Evolutionary conservation across 1,140 invertebrate genomes (phyloP).

Genomic region (Protaetia brevitarsis): DNA sequence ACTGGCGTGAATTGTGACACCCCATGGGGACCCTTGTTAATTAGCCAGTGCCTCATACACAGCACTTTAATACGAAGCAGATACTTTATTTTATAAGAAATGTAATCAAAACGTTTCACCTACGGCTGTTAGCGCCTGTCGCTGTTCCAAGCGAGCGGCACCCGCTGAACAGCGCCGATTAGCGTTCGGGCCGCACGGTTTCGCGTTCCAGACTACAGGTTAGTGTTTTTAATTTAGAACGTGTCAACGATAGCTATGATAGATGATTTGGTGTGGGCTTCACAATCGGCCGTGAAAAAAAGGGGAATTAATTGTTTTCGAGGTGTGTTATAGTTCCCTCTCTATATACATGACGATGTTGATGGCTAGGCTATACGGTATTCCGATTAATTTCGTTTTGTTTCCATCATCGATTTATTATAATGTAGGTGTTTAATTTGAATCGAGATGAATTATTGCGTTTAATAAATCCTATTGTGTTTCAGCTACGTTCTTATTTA

Average conservation of each 20-base stretch:
- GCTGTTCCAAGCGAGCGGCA: slow-evolving; percentile 19
- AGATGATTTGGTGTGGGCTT: slow-evolving; percentile 48
- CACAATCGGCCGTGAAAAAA: slow-evolving; percentile 40
- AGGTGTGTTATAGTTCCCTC: slow-evolving; percentile 45
- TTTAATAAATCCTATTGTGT: slow-evolving; percentile 13
- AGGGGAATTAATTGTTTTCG: slow-evolving; percentile 48
- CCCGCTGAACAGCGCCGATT: background rate
- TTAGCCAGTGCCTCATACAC: slow-evolving; percentile 30
- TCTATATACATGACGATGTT: background rate
- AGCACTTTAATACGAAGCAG: slow-evolving; percentile 31
- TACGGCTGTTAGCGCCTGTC: slow-evolving; percentile 24
- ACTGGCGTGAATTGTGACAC: slow-evolving; percentile 31
- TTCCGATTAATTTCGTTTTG: slow-evolving; percentile 44
- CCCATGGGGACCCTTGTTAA: slow-evolving; percentile 32
- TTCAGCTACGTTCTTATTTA: background rate
- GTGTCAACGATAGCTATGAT: slow-evolving; percentile 49
- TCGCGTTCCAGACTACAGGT: slow-evolving; percentile 33
- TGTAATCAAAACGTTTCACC: slow-evolving; percentile 35
- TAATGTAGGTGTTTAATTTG: slow-evolving; percentile 41
- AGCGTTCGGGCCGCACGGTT: slow-evolving; percentile 19
- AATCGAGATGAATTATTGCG: slow-evolving; percentile 38
- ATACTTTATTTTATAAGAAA: slow-evolving; percentile 33
- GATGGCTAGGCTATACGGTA: slow-evolving; percentile 36
- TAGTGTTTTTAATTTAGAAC: slow-evolving; percentile 49
- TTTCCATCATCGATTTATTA: slow-evolving; percentile 46